Conservation (phyloP, 2,113 vertebrate species). For the Phalacrocorax aristotelis region DNA sequence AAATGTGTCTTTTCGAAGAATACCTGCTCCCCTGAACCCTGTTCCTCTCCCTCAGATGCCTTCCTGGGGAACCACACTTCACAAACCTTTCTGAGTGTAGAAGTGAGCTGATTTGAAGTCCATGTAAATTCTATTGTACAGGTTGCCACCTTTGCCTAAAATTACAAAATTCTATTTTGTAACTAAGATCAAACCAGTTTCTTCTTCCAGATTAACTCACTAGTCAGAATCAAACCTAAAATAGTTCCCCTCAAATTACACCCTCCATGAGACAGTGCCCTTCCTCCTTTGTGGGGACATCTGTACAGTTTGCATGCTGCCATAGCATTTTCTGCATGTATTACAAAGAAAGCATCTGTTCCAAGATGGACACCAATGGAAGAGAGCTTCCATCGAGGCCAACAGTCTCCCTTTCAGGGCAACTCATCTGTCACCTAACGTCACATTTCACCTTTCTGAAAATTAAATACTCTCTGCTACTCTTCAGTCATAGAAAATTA, state of each 20-base stretch:
- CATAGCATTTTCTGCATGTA: not conserved
- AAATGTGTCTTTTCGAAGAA: not conserved
- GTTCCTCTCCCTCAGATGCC: not conserved
- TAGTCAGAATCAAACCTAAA: not conserved
- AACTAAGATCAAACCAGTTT: not conserved
- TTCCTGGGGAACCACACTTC: not conserved
- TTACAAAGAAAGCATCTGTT: not conserved
- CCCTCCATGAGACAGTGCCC: not conserved
- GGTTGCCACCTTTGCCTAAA: not conserved
- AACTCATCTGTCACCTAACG: not conserved
- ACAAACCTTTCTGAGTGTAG: not conserved
- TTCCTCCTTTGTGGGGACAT: not conserved
- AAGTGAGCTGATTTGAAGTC: not conserved
- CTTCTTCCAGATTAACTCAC: not conserved
- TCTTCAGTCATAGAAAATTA: not conserved
- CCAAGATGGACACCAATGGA: not conserved
- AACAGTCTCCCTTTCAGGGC: not conserved
- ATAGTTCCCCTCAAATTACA: not conserved
- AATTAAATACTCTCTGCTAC: not conserved
- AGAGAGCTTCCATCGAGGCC: not conserved
- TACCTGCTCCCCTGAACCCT: not conserved
- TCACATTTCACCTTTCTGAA: not conserved
- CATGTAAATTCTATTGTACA: not conserved
- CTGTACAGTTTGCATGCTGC: not conserved
- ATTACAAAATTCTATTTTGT: not conserved